phyloP scores from a whole-genome alignment of 1,140 invertebrate species.

The Lordiphosa stackelbergi region DNA sequence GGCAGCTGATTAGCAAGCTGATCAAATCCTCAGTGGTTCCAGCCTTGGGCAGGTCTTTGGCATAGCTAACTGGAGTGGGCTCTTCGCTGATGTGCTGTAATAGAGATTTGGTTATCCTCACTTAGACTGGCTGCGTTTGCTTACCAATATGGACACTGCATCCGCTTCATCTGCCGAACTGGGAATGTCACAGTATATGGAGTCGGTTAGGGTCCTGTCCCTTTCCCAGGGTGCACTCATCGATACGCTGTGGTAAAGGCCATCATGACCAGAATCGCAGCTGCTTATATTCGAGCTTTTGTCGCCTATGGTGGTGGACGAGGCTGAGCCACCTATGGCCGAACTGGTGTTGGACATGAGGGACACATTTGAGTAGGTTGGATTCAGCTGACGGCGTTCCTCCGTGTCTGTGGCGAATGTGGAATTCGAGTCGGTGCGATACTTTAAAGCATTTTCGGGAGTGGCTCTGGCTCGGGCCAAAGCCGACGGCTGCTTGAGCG shows the following conservation, averaged over 20 bases:
- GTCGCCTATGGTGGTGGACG: conserved; percentile 57
- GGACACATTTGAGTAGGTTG: conserved; percentile 64
- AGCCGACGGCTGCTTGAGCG: conserved; percentile 67
- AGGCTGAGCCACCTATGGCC: conserved; percentile 39
- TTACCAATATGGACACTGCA: conserved; percentile 43
- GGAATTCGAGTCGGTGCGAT: conserved; percentile 41
- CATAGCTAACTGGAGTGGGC: conserved; percentile 37
- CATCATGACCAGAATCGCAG: conserved; percentile 69
- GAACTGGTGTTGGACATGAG: conserved; percentile 53
- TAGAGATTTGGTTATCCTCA: conserved; percentile 10
- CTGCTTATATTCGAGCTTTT: conserved; percentile 67
- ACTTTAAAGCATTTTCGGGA: conserved; percentile 58
- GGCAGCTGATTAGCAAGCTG: conserved; percentile 20
- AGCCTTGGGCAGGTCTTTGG: conserved; percentile 55
- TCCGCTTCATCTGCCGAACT: conserved; percentile 58
- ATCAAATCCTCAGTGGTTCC: conserved; percentile 35
- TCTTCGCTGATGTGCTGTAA: conserved; percentile 42
- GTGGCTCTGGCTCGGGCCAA: conserved; percentile 49
- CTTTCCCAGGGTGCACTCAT: conserved; percentile 47
- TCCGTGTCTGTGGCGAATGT: conserved; percentile 42
- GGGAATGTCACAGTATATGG: conserved; percentile 63
- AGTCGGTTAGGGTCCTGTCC: conserved; percentile 49
- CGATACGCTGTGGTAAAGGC: conserved; percentile 65
- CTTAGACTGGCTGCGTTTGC: not conserved
- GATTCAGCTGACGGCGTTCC: conserved; percentile 49